phyloP scores from a whole-genome alignment of 2,113 vertebrate species.

The Mohoua ochrocephala region DNA sequence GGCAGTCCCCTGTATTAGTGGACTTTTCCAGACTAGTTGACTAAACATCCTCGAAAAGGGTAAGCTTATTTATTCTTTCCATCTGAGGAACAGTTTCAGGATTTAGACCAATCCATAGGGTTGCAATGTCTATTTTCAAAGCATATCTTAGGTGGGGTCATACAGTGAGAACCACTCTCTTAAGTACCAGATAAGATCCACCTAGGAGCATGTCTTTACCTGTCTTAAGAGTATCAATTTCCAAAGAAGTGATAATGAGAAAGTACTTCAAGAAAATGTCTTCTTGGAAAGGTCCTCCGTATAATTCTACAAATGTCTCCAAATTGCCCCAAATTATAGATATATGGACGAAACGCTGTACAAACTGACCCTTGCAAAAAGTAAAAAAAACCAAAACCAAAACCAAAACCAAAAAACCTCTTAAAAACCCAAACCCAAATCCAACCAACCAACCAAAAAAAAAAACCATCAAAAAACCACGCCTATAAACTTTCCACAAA shows the following conservation, averaged over 20 bases:
- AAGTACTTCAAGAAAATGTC: neutral
- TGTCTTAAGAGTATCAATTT: neutral
- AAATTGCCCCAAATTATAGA: neutral
- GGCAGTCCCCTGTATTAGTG: neutral
- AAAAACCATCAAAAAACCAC: neutral
- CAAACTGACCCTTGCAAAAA: neutral
- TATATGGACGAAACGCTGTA: neutral
- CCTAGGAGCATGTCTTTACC: neutral
- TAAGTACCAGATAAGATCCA: neutral
- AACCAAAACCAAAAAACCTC: too few species aligned
- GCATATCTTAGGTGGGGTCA: neutral
- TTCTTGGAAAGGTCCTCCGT: neutral
- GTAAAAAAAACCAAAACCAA: neutral
- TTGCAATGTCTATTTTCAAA: neutral
- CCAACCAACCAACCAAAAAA: too few species aligned
- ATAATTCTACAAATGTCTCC: neutral
- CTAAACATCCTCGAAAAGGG: neutral
- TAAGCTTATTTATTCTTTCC: neutral
- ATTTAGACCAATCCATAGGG: neutral
- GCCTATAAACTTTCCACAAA: neutral
- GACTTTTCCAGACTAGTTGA: neutral
- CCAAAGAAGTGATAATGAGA: neutral
- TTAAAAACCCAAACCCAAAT: too few species aligned
- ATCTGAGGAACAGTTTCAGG: neutral
- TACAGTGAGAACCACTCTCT: neutral